Conservation (phyloP, 1,140 invertebrate species). For the Cataglyphis hispanica region DNA sequence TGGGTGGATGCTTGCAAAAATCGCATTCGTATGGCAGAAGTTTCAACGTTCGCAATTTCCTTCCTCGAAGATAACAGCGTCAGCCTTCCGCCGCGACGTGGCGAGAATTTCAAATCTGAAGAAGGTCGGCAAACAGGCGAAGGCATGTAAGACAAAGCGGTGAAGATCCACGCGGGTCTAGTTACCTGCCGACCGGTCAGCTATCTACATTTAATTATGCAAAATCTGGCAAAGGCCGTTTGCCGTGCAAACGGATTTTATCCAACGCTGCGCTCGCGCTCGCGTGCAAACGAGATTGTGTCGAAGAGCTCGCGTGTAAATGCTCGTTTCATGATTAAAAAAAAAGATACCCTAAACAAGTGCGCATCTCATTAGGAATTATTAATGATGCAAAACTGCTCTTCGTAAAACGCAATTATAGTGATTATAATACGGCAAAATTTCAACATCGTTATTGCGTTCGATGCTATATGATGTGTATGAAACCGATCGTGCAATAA, state of each 20-base stretch:
- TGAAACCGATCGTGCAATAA: not conserved
- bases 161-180: not conserved
- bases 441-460: not conserved
- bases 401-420: not conserved
- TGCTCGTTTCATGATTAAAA: not conserved
- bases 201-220: conserved; percentile 50
- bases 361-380: not conserved
- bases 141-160: conserved; percentile 8
- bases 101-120: conserved; percentile 46
- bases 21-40: conserved; percentile 6
- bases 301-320: not conserved
- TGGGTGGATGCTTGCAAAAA: conserved; percentile 6
- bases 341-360: not conserved
- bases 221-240: conserved; percentile 44
- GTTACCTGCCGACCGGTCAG: not conserved
- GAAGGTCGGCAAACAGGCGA: conserved; percentile 35
- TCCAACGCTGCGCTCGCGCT: not conserved
- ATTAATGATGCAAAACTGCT: conserved; percentile 18
- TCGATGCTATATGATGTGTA: not conserved
- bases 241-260: conserved; percentile 34
- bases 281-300: not conserved
- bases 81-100: not conserved
- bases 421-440: not conserved
- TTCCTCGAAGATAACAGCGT: conserved; percentile 29
- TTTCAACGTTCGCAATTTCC: conserved; percentile 46